Conservation (phyloP, 2,113 vertebrate genomes). For the Nycticorax nycticorax region DNA sequence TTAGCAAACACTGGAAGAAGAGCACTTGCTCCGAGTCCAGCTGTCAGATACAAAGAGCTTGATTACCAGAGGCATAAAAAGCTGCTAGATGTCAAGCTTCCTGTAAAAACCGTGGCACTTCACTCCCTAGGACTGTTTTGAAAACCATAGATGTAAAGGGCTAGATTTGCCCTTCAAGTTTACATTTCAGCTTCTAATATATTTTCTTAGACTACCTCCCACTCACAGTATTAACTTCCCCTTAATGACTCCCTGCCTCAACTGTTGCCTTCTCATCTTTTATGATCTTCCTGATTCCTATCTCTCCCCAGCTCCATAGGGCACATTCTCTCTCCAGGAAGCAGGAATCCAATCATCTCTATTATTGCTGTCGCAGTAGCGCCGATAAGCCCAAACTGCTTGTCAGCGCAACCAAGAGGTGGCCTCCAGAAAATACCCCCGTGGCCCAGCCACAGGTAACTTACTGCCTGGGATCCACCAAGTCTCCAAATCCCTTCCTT, state of each 20-base stretch:
- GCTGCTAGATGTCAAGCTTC: not conserved
- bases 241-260: not conserved
- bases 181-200: not conserved
- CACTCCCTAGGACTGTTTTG: not conserved
- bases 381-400: not conserved
- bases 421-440: not conserved
- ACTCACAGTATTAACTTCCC: not conserved
- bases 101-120: not conserved
- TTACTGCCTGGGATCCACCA: not conserved
- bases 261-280: not conserved
- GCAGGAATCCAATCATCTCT: not conserved
- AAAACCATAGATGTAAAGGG: not conserved
- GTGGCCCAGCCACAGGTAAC: not conserved
- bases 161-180: not conserved
- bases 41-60: not conserved
- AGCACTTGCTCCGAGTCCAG: not conserved
- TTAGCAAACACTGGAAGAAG: not conserved
- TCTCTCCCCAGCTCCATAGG: not conserved
- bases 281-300: not conserved
- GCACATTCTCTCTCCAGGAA: not conserved
- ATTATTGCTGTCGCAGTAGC: accelerated
- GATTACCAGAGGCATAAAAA: not conserved
- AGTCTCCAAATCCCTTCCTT: not conserved
- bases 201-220: slow-evolving; percentile 39
- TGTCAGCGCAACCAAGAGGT: not conserved